Evolutionary conservation across 2,797 vertebrate species (phyloP), one percentile per base, ranked within the genome.

Genomic region (Gymnopithys bicolor): DNA sequence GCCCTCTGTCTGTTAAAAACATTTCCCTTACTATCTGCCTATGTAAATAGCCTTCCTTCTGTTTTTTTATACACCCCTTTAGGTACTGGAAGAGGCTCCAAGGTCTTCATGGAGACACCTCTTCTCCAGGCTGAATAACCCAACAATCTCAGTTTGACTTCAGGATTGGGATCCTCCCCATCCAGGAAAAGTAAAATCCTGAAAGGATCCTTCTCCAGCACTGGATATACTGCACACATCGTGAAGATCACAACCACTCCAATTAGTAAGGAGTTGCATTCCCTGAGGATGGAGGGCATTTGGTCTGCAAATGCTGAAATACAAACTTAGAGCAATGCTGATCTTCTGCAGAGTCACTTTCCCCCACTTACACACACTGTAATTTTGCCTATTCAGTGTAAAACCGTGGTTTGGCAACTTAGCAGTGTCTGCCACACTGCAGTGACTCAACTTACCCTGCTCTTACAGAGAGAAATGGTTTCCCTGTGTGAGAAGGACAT

Each of bases 281-380:
- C 15, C 24, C 13, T 59, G 37, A 58, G 51, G 58, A 13, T 8
- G 41, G 45, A 52, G 9, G 30, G 2, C 17, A 24, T 32, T 58
- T n/a, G 46, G 10, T 33, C 5, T 68, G 78, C 24, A 59, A 70
- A 45, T 11, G 27, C 27, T 35, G 51, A 60, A 71, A 51, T 4
- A 13, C 12, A 69, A 35, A 87, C 43, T 24, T 21, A 2, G 2
- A 79, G 33, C 41, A 69, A 45, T 37, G 46, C 51, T 56, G 35
- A 10, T n/a, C 35, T n/a, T 45, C 63, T 55, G 19, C 59, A 56
- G 17, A 35, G 23, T 15, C 22, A 6, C 19, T 59, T 82, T 62
- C n/a, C 23, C 30, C 32, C n/a, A 2, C 4, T 53, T 37, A 32
- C 1, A 0, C 32, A 43, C 13, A 23, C 30, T 39, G 19, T 22